phyloP scores from a whole-genome alignment of 2,888 invertebrate genomes.

The Chloroclysta siterata region DNA sequence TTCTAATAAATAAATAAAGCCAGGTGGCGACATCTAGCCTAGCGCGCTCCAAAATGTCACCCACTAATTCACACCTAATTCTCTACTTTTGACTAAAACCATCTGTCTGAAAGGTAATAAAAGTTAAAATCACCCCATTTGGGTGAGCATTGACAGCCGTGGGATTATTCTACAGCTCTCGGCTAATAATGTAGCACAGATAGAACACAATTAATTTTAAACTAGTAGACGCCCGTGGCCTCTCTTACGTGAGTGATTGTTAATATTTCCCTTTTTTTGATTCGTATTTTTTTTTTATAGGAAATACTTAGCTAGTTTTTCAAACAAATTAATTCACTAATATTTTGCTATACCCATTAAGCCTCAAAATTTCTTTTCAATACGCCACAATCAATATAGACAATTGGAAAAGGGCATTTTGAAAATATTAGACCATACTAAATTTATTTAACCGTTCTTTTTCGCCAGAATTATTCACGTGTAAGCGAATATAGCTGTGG shows the following conservation, averaged over 20 bases:
- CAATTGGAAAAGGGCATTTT: no score
- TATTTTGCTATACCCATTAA: no score
- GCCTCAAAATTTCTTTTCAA: neutral
- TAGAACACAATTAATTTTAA: neutral
- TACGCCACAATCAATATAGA: no score
- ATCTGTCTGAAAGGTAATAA: slow-evolving; percentile 59
- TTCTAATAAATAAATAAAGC: slow-evolving; percentile 45
- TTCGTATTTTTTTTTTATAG: no score
- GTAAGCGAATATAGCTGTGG: slow-evolving; percentile 12
- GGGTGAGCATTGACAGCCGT: slow-evolving; percentile 59
- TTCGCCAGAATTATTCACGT: slow-evolving; percentile 4
- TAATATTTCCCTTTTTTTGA: no score
- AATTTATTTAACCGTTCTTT: slow-evolving; percentile 5
- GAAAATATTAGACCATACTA: neutral
- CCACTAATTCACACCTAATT: slow-evolving; percentile 59
- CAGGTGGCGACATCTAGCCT: slow-evolving; percentile 45
- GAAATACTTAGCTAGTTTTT: no score
- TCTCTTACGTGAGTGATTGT: no score
- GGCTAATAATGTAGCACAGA: neutral
- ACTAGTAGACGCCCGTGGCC: neutral
- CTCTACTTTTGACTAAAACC: slow-evolving; percentile 48
- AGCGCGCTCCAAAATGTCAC: slow-evolving; percentile 50
- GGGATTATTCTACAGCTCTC: slow-evolving; percentile 58
- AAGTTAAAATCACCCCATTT: slow-evolving; percentile 65
- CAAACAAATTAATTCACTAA: no score